Evolutionary conservation across 2,797 vertebrate genomes (phyloP), one percentile per base, ranked within the genome.

Genomic region (Eulemur rubriventer): DNA sequence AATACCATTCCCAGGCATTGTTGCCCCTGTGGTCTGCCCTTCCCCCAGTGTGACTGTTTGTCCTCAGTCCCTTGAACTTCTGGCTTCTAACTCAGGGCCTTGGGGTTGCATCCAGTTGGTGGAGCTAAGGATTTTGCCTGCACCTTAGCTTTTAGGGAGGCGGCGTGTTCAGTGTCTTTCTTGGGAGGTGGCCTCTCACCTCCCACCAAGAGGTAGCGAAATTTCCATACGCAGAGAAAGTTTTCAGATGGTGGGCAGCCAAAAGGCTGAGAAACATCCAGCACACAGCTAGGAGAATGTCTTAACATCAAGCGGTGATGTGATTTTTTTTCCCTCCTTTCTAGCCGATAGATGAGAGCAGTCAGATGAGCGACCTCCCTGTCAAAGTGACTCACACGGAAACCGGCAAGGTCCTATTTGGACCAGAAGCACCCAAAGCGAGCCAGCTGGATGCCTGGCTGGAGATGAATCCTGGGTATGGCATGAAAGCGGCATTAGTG

Each of bases 301-400:
- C 75, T 38, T 52, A 0, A 78, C 69, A 3, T 18, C 22, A 26
- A 10, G 4, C 2, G 13, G 6, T 94, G 78, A 93, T 9, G 4
- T 86, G 72, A 35, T 30, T 69, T n/a, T 61, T 41, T 43, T 46
- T 92, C 97, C 63, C 80, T 94, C 89, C 82, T 92, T 86, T 98
- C 87, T 90, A 99, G 99, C 99, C 99, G 4, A 99, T 99, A 98
- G 99, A 99, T 96, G 99, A 99, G 91, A 99, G 99, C 99, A 99
- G 99, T 98, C 99, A 99, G 96, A 99, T 99, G 99, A 99, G 99
- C 41, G 99, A 99, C 97, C 99, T 99, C 94, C 99, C 99, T 35
- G 99, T 99, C 97, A 99, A 99, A 98, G 99, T 99, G 95, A 99
- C 99, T 97, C 99, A 99, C 98, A 99, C 99, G 0, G 99, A 99